Conservation (phyloP, 2,888 invertebrate genomes). For the Cosmia pyralina region DNA sequence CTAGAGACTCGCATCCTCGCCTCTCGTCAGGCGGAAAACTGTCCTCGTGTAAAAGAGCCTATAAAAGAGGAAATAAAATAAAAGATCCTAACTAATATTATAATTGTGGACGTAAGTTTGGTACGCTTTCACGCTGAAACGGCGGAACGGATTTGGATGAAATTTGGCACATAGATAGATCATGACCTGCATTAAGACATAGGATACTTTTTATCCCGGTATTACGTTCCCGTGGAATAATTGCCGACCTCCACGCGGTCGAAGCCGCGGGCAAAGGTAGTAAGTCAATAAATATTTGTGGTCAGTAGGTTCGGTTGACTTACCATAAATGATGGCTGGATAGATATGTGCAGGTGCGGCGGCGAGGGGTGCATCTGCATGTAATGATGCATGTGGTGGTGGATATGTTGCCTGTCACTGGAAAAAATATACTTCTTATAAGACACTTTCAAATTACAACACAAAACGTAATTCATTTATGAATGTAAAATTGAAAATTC, state of each 20-base stretch:
- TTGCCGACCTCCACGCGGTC: too few species aligned
- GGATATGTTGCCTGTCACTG: conserved; percentile 92
- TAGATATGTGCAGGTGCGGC: conserved; percentile 91
- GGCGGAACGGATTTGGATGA: too few species aligned
- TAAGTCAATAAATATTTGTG: not conserved
- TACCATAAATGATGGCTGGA: conserved; percentile 85
- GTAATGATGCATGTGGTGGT: conserved; percentile 95
- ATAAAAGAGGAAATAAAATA: too few species aligned
- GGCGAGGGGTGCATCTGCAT: conserved; percentile 88
- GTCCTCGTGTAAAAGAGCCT: not conserved
- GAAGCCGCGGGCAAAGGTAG: not conserved
- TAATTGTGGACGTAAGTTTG: too few species aligned
- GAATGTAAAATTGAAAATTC: not conserved
- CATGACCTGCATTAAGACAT: too few species aligned
- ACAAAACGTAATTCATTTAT: conserved; percentile 20
- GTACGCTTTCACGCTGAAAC: too few species aligned
- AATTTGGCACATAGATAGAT: too few species aligned
- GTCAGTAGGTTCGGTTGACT: conserved; percentile 16
- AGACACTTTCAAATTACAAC: conserved; percentile 2
- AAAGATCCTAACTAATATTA: too few species aligned
- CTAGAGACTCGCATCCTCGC: not conserved
- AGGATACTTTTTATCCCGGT: too few species aligned
- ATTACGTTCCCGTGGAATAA: too few species aligned
- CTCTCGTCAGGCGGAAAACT: not conserved
- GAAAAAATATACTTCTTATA: conserved; percentile 53